Evolutionary conservation across 1,140 invertebrate species (phyloP).

Genomic region (Amyelois transitella): DNA sequence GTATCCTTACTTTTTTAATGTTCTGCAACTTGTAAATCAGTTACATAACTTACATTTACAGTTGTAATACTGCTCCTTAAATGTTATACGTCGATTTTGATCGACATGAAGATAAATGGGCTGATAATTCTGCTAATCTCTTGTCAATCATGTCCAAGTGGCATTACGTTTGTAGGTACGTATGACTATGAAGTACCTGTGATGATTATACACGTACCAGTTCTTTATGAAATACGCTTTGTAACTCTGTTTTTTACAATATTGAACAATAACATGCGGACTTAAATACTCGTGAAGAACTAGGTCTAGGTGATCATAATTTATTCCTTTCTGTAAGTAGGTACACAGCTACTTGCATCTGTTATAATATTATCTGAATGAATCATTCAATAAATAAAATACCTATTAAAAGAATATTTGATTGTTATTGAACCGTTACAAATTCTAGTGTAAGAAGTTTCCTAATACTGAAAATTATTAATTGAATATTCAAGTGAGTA

Average conservation of each 20-base stretch:
- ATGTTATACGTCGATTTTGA: constrained; percentile 19
- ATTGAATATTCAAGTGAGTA: too few species aligned
- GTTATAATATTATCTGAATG: neutral
- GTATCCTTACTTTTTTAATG: too few species aligned
- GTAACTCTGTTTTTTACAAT: too few species aligned
- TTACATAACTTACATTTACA: neutral
- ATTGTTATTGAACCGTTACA: neutral
- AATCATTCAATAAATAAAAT: neutral
- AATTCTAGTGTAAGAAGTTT: neutral
- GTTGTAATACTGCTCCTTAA: neutral
- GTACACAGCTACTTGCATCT: neutral
- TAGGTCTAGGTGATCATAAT: neutral
- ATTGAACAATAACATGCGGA: too few species aligned
- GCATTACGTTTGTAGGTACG: constrained; percentile 29
- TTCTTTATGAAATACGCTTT: too few species aligned
- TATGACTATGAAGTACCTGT: constrained; percentile 2
- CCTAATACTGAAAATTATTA: too few species aligned
- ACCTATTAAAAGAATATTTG: neutral
- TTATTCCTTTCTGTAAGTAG: neutral
- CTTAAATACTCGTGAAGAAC: neutral
- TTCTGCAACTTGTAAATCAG: neutral
- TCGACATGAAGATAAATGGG: constrained; percentile 28
- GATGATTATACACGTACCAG: too few species aligned
- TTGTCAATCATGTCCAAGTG: constrained; percentile 27
- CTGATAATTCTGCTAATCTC: constrained; percentile 17